Conservation (phyloP, 1,140 invertebrate genomes). For the Orius insidiosus region DNA sequence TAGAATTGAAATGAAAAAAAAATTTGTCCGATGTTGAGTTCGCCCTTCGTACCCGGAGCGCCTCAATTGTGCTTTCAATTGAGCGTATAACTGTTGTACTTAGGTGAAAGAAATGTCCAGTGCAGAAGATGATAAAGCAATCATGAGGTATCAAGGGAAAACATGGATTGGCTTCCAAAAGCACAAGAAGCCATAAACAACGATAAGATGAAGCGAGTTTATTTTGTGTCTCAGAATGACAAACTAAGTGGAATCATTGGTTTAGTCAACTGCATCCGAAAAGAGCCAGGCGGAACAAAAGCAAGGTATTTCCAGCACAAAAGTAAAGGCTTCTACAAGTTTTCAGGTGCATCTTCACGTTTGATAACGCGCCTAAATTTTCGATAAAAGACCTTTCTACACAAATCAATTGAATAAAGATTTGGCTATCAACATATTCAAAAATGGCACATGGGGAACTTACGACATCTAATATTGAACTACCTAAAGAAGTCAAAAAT, state of each 20-base stretch:
- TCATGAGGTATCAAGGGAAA: slow-evolving; percentile 15
- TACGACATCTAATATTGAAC: slow-evolving; percentile 47
- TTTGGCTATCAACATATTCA: slow-evolving; percentile 64
- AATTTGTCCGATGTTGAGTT: too few species aligned
- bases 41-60: too few species aligned
- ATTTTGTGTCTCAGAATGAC: slow-evolving; percentile 41
- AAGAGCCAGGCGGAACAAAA: slow-evolving; percentile 46
- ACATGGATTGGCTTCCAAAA: slow-evolving; percentile 28
- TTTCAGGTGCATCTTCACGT: slow-evolving; percentile 40
- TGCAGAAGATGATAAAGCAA: too few species aligned
- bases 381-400: slow-evolving; percentile 42
- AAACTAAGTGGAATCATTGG: slow-evolving; percentile 64
- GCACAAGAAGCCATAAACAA: slow-evolving; percentile 34
- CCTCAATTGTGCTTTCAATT: too few species aligned
- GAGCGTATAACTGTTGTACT: too few species aligned
- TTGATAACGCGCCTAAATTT: slow-evolving; percentile 48
- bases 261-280: slow-evolving; percentile 52
- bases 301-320: too few species aligned
- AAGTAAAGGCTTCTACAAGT: too few species aligned
- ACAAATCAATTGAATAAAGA: slow-evolving; percentile 46
- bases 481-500: slow-evolving; percentile 26
- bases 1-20: too few species aligned
- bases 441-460: slow-evolving; percentile 59
- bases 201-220: slow-evolving; percentile 27
- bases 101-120: too few species aligned